These are phyloP conservation scores for Sminthurinus signatus DNA, from an alignment of 1,140 invertebrate genomes.

Conservation along the genomic window DNA sequence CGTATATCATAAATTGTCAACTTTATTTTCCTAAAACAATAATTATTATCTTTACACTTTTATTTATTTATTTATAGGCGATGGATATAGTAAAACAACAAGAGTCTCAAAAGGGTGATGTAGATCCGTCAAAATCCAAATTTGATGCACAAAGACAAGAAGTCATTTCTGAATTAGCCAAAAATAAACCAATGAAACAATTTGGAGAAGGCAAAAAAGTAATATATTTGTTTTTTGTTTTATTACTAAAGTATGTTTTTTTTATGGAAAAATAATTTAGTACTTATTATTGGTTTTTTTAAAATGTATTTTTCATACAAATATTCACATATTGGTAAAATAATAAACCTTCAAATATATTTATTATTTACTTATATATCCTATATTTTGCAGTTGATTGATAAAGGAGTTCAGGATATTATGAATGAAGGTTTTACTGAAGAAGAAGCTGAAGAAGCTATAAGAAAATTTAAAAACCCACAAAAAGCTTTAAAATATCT, in stretches of 20 bases:
- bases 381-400: slow-evolving; percentile 8
- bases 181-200: not conserved
- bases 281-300: not conserved
- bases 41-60: not conserved
- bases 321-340: no score
- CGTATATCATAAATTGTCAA: no score
- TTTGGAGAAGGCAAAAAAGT: slow-evolving; percentile 5
- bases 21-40: no score
- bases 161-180: slow-evolving; percentile 20
- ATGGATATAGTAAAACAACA: slow-evolving; percentile 30
- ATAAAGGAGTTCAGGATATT: slow-evolving; percentile 26
- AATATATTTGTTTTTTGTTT: not conserved
- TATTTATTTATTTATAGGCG: slow-evolving; percentile 12
- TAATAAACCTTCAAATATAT: no score
- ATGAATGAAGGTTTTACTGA: slow-evolving; percentile 28
- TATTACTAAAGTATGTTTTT: not conserved
- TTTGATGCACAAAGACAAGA: slow-evolving; percentile 30
- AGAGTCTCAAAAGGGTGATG: slow-evolving; percentile 4
- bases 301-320: not conserved
- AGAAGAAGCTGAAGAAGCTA: slow-evolving; percentile 27
- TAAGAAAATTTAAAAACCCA: slow-evolving; percentile 27
- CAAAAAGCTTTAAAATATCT: slow-evolving; percentile 24
- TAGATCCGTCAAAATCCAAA: slow-evolving; percentile 15
- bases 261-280: not conserved
- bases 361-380: no score